These are phyloP conservation scores for Ennomos erosarius DNA, from an alignment of 2,888 invertebrate species.

Conservation along the genomic window DNA sequence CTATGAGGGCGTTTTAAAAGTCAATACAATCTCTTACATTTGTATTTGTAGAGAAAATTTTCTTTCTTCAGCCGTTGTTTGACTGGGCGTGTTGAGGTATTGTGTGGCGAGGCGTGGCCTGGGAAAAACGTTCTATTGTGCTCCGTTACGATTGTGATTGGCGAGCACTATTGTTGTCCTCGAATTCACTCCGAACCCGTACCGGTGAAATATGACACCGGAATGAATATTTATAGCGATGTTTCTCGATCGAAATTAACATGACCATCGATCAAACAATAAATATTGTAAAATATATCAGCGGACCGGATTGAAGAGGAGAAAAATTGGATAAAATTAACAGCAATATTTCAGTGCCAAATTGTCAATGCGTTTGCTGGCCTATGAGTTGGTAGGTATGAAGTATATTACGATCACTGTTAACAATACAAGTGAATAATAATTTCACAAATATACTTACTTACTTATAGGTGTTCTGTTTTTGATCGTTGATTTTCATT, in stretches of 20 bases:
- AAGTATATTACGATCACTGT: no score
- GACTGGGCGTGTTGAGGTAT: constrained; percentile 77
- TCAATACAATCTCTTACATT: constrained; percentile 81
- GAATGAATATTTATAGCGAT: constrained; percentile 33
- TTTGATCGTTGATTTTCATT: no score
- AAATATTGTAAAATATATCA: constrained; percentile 12
- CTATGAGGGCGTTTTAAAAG: constrained; percentile 84
- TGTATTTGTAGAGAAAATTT: constrained; percentile 81
- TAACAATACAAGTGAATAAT: no score
- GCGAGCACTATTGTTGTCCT: constrained; percentile 70
- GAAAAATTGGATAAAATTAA: constrained; percentile 14
- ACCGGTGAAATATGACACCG: constrained; percentile 42
- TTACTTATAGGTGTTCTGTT: no score
- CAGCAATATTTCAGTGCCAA: constrained; percentile 24
- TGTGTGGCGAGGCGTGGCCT: constrained; percentile 78
- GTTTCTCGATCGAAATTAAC: constrained; percentile 15
- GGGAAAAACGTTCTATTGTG: constrained; percentile 78
- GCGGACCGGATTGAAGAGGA: constrained; percentile 1
- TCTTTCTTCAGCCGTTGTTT: constrained; percentile 72
- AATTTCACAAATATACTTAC: no score
- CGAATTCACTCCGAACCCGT: constrained; percentile 35
- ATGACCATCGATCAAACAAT: constrained; percentile 16
- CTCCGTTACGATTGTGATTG: constrained; percentile 69
- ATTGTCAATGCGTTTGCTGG: background rate
- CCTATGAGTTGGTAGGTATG: no score